Conservation (phyloP, 2,113 vertebrate species). For the Paradoxurus hermaphroditus region DNA sequence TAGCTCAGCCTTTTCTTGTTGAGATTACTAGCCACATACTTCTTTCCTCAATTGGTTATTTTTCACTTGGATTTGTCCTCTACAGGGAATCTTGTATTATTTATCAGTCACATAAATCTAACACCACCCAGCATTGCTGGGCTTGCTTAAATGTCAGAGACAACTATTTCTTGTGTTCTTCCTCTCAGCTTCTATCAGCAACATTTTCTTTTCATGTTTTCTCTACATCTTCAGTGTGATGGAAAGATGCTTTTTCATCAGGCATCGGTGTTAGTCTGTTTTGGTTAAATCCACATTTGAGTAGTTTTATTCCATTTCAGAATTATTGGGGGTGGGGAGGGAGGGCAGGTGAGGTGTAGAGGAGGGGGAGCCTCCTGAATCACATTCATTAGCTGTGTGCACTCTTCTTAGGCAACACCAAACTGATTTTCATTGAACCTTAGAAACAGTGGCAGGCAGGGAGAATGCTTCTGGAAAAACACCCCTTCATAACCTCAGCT, state of each 20-base stretch:
- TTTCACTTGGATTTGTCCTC: slow-evolving; percentile 65
- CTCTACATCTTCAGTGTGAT: background rate
- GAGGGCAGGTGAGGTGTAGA: background rate
- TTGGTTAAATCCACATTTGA: slow-evolving; percentile 40
- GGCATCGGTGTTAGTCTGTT: slow-evolving; percentile 27
- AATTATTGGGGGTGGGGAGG: background rate
- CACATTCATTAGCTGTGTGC: background rate
- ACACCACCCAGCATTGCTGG: slow-evolving; percentile 39
- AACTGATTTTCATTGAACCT: background rate
- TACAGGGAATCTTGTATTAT: slow-evolving; percentile 58
- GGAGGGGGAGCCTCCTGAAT: background rate
- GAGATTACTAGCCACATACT: slow-evolving; percentile 23
- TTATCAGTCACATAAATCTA: slow-evolving; percentile 66
- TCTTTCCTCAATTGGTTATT: slow-evolving; percentile 26
- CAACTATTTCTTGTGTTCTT: slow-evolving; percentile 49
- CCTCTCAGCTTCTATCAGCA: slow-evolving; percentile 26
- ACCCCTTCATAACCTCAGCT: background rate
- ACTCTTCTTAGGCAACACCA: background rate
- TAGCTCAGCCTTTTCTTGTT: slow-evolving; percentile 37
- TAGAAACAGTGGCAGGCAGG: background rate
- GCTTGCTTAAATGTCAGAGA: slow-evolving; percentile 62
- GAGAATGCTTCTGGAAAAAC: background rate
- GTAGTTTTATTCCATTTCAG: slow-evolving; percentile 18
- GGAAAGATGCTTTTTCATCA: slow-evolving; percentile 35
- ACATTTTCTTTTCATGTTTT: slow-evolving; percentile 39